These are phyloP conservation scores for Maconellicoccus hirsutus DNA, from an alignment of 1,140 invertebrate species.

Conservation along the genomic window DNA sequence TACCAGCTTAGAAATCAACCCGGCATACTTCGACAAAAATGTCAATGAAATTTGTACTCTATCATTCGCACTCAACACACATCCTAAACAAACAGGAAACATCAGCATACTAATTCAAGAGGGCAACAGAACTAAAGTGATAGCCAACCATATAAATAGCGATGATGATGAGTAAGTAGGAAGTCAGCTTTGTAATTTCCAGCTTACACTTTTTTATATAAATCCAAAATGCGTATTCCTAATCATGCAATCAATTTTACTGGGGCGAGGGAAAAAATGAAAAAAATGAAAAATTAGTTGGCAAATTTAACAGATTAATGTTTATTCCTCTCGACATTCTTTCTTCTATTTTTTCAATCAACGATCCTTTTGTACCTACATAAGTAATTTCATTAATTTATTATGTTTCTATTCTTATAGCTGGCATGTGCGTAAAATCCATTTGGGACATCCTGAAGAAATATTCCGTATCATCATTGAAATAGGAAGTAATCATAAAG, in stretches of 20 bases:
- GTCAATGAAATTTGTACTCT: neutral
- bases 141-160: neutral
- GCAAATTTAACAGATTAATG: too few relatives aligned
- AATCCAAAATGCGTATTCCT: too few relatives aligned
- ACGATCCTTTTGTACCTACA: too few relatives aligned
- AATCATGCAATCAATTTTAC: too few relatives aligned
- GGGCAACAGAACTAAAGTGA: slow-evolving; percentile 10
- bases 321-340: too few relatives aligned
- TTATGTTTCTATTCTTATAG: neutral
- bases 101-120: slow-evolving; percentile 15
- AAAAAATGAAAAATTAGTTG: too few relatives aligned
- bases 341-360: too few relatives aligned
- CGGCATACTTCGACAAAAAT: slow-evolving; percentile 9
- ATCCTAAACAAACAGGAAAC: neutral
- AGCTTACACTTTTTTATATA: too few relatives aligned
- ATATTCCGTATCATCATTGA: neutral
- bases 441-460: slow-evolving; percentile 14
- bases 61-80: neutral
- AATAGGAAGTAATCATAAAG: neutral
- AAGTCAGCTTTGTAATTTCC: too few relatives aligned
- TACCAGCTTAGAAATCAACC: neutral
- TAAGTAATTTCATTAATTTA: too few relatives aligned
- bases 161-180: neutral
- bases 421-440: neutral
- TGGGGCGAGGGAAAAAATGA: neutral